Evolutionary conservation across 1,140 invertebrate genomes (phyloP).

Genomic region (Tyrophagus putrescentiae): DNA sequence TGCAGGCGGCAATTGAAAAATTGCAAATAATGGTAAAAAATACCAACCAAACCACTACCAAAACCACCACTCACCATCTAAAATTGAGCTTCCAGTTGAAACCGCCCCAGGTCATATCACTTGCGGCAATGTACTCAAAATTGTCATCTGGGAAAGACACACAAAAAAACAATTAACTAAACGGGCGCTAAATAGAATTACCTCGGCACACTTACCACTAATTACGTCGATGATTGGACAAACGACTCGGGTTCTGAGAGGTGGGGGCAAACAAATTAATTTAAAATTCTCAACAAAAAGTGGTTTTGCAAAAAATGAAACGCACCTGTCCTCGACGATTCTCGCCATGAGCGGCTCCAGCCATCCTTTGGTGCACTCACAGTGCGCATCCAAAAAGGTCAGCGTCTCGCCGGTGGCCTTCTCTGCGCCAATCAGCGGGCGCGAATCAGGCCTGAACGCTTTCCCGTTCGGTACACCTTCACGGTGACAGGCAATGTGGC

Average conservation of each 20-base stretch:
- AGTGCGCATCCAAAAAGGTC: conserved; percentile 90
- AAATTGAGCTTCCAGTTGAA: conserved; percentile 98
- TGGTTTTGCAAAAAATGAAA: neutral
- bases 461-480: conserved; percentile 61
- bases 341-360: conserved; percentile 73
- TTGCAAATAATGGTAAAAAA: conserved; percentile 14
- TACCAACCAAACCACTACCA: neutral
- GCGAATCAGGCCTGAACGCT: conserved; percentile 78
- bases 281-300: neutral
- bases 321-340: conserved; percentile 63
- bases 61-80: conserved; percentile 51
- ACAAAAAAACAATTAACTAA: too few species aligned
- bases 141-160: too few species aligned
- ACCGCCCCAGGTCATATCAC: conserved; percentile 89
- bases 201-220: too few species aligned
- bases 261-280: conserved; percentile 19
- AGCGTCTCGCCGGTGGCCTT: conserved; percentile 81
- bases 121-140: conserved; percentile 78
- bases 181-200: too few species aligned
- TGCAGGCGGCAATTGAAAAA: conserved; percentile 33
- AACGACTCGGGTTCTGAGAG: conserved; percentile 64
- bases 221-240: conserved; percentile 98
- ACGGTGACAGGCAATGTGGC: conserved; percentile 57
- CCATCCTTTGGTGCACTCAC: conserved; percentile 80
- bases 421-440: conserved; percentile 78